Base-by-base conservation (phyloP, 2,888 invertebrate genomes). In the Rhopalosiphum nymphaeae region DNA sequence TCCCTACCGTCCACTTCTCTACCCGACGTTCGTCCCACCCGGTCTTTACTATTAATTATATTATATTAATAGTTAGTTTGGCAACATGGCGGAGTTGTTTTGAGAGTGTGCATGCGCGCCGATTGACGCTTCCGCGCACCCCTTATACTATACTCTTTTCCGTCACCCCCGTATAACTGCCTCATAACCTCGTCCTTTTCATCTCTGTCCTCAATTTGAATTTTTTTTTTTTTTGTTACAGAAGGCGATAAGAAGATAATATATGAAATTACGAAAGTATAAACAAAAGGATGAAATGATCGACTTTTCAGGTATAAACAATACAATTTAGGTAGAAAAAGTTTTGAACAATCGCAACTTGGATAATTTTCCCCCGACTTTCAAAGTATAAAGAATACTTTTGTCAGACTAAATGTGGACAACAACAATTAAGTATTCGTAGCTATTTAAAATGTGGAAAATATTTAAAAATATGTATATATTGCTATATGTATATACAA, bases 11-110 rank as follows among this genome's bases (percentile, higher is more conserved):
- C 84, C 44, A 21, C 36, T 16, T 49, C 86, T 13, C 57, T 61
- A n/a, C 57, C 25, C 90, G 29, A 21, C 57, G 49, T 46, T 57
- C 90, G 21, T 44, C 57, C 85, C 90, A 44, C 85, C 90, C 93
- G 46, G 93, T 90, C 94, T 49, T 94, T 53, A 67, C 94, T 94
- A 91, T 94, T 94, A 94, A 94, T 94, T 94, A 91, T 94, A 94
- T 94, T 91, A 91, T 91, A 94, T 94, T 94, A 94, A 94, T 94
- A 94, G 94, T 94, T 91, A 91, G 94, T 94, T 94, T 94, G 94
- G 94, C 94, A 94, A 94, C 94, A 91, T 94, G 94, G 94, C 94
- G 91, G 86, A 61, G 94, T 90, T 86, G 94, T 91, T 91, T 67
- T 42, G 90, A 67, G 94, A 91, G 91, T 42, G 94, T 91, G 94